Conservation (phyloP, 1,140 invertebrate genomes). For the Papilio aristodemus region DNA sequence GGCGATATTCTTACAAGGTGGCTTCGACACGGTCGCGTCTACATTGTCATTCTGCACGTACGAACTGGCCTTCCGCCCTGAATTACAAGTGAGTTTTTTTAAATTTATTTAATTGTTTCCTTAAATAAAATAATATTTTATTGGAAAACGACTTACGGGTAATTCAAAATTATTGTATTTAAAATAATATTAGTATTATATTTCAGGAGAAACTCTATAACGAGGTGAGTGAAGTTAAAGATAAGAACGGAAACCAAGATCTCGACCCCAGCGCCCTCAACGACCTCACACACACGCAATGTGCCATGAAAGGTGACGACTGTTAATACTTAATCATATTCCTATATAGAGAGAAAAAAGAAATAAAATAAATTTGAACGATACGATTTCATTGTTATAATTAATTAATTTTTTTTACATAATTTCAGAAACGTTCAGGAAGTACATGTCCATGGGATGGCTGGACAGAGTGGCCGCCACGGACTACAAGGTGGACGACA, state of each 20-base stretch:
- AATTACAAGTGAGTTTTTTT: constrained; percentile 46
- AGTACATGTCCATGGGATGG: constrained; percentile 78
- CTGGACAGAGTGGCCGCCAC: constrained; percentile 65
- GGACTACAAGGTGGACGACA: constrained; percentile 68
- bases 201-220: constrained; percentile 52
- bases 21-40: constrained; percentile 46
- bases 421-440: constrained; percentile 79
- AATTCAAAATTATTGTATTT: no score
- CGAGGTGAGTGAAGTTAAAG: constrained; percentile 44
- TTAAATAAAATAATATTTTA: no score
- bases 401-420: not conserved
- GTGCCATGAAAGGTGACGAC: constrained; percentile 44
- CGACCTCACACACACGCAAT: constrained; percentile 41
- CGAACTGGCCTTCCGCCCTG: constrained; percentile 47
- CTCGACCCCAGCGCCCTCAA: constrained; percentile 36
- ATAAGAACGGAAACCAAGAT: constrained; percentile 33
- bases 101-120: not conserved
- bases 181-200: not conserved
- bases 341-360: no score
- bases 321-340: no score
- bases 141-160: no score
- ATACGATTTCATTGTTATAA: no score
- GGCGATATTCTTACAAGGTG: constrained; percentile 50
- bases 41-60: constrained; percentile 39
- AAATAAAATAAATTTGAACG: no score